phyloP scores from a whole-genome alignment of 2,113 vertebrate species.

The Rhinoderma darwinii region DNA sequence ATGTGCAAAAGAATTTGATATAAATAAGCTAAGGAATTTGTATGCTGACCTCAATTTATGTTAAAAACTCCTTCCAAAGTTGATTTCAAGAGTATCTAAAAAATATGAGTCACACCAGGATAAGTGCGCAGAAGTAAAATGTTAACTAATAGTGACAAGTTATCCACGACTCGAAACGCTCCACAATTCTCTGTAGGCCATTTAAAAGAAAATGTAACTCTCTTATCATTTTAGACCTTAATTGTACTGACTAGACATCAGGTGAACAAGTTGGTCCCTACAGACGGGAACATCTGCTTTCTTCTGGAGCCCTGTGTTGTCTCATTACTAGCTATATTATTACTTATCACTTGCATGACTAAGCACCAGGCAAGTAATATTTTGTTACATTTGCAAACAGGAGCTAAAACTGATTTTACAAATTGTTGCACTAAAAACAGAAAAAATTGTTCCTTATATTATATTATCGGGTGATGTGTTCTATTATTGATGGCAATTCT shows the following conservation, averaged over 20 bases:
- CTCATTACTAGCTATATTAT: constrained; percentile 8
- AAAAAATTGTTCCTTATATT: too few species aligned
- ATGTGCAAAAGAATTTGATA: constrained; percentile 28
- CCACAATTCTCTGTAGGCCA: constrained; percentile 23
- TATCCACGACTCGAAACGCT: constrained; percentile 11
- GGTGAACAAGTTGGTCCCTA: constrained; percentile 33
- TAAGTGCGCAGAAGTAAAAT: constrained; percentile 4
- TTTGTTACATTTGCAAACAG: not conserved
- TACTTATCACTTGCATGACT: not conserved
- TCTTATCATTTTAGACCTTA: constrained; percentile 34
- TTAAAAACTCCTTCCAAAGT: constrained; percentile 18
- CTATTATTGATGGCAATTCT: too few species aligned
- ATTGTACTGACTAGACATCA: constrained; percentile 38
- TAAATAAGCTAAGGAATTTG: constrained; percentile 1
- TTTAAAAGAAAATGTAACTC: constrained; percentile 22
- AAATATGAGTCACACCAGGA: constrained; percentile 37
- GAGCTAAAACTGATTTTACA: not conserved
- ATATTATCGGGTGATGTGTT: too few species aligned
- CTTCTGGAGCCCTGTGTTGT: not conserved
- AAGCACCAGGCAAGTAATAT: not conserved
- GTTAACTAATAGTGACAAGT: constrained; percentile 45
- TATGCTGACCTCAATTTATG: constrained; percentile 37
- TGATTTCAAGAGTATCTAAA: constrained; percentile 11
- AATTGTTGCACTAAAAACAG: too few species aligned
- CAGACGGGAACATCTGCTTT: constrained; percentile 14